Percentiles rank a stretch among this genome's conserved stretches.
Evolutionary conservation across 2,888 invertebrate genomes (phyloP).

Genomic region (Drosophila rubida): DNA sequence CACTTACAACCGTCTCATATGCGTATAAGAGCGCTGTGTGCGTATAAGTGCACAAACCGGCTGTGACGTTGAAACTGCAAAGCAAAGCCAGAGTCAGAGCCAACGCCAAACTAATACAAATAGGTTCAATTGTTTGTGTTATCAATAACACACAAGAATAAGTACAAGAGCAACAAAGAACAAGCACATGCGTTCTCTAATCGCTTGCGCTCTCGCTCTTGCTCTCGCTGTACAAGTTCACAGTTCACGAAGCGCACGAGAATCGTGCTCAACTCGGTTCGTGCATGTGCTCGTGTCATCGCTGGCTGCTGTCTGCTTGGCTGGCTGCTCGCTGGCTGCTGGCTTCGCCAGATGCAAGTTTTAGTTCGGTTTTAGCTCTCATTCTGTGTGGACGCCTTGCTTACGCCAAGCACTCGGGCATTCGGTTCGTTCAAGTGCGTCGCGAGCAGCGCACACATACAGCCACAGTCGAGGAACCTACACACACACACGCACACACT

Average conservation of each 20-base stretch:
- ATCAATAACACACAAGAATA: constrained; percentile 26
- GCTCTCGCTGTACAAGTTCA: constrained; percentile 32
- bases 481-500: constrained; percentile 23
- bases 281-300: constrained; percentile 20
- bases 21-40: background rate
- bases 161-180: constrained; percentile 6
- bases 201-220: constrained; percentile 6
- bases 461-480: constrained; percentile 40
- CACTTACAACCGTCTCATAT: background rate
- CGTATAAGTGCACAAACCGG: constrained; percentile 42
- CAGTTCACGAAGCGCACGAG: constrained; percentile 28
- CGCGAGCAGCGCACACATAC: constrained; percentile 57
- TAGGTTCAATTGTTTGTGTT: constrained; percentile 50
- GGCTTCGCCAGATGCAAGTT: constrained; percentile 53
- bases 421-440: constrained; percentile 50
- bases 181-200: constrained; percentile 18
- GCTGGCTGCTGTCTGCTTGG: constrained; percentile 28
- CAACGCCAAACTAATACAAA: constrained; percentile 27
- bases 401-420: constrained; percentile 28
- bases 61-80: constrained; percentile 42
- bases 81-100: constrained; percentile 23
- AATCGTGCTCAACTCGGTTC: background rate
- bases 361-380: constrained; percentile 84
- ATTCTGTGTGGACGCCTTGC: constrained; percentile 79
- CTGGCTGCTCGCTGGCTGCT: constrained; percentile 21